A percentile compares a stretch with the other conserved stretches of the same genome.
phyloP scores from a whole-genome alignment of 2,888 invertebrate species.

The Disparrhopalites patrizii region DNA sequence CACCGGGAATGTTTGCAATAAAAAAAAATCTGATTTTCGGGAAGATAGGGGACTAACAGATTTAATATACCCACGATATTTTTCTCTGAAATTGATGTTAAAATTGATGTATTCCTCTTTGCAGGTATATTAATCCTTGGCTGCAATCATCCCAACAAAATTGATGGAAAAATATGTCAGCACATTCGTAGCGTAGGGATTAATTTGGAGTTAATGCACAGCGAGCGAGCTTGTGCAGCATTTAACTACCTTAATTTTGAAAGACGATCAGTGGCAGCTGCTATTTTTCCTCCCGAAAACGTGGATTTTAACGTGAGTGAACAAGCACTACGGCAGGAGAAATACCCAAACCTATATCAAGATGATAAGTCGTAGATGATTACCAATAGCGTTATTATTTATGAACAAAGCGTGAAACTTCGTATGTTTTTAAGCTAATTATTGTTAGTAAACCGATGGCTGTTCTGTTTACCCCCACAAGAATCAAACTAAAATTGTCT shows the following conservation, averaged over 20 bases:
- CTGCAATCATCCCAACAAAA: slow-evolving; percentile 54
- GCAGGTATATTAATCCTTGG: slow-evolving; percentile 60
- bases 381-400: no score
- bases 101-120: neutral
- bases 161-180: neutral
- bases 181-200: slow-evolving; percentile 41
- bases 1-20: neutral
- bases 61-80: neutral
- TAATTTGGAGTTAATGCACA: slow-evolving; percentile 73
- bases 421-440: no score
- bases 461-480: no score
- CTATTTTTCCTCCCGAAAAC: slow-evolving; percentile 57
- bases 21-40: neutral
- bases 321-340: no score
- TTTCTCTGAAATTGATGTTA: neutral
- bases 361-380: no score
- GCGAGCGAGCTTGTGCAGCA: slow-evolving; percentile 79
- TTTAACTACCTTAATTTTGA: slow-evolving; percentile 90
- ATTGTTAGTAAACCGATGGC: no score
- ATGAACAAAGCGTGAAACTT: no score
- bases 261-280: slow-evolving; percentile 62
- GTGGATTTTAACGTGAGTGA: no score
- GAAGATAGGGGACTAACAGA: no score
- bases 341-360: no score
- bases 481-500: no score